Evolutionary conservation across 2,888 invertebrate genomes (phyloP).

Genomic region (Macrostomum cliftonense): DNA sequence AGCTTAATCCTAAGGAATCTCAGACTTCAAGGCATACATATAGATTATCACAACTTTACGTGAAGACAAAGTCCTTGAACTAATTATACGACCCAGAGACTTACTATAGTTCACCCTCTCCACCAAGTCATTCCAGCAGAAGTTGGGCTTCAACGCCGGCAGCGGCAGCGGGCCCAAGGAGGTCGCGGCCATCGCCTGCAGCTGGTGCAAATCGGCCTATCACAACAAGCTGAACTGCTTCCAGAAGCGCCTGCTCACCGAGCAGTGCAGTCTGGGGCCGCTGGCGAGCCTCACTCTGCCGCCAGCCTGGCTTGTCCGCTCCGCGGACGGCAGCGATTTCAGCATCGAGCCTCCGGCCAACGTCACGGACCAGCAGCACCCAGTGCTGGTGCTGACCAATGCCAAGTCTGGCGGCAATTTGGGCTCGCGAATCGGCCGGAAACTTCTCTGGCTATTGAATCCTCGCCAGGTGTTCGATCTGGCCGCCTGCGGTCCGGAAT

Average conservation of each 20-base stretch:
- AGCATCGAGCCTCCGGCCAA: no score
- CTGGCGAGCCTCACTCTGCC: conserved; percentile 74
- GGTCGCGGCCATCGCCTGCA: conserved; percentile 83
- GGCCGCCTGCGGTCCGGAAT: conserved; percentile 43
- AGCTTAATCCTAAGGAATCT: no score
- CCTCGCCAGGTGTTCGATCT: conserved; percentile 88
- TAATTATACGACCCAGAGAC: no score
- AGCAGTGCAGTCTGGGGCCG: conserved; percentile 61
- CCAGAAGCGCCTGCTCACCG: conserved; percentile 68
- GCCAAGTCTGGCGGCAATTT: conserved; percentile 96
- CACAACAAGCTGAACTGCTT: conserved; percentile 92
- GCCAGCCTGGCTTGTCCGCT: conserved; percentile 55
- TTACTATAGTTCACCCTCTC: no score
- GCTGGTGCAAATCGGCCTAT: conserved; percentile 90
- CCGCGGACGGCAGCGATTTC: no score
- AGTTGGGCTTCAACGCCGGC: conserved; percentile 21
- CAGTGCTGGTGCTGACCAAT: conserved; percentile 74
- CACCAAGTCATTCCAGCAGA: conserved; percentile 17
- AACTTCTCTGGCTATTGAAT: conserved; percentile 91
- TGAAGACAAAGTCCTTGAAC: no score
- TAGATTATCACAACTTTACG: no score
- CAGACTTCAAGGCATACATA: no score
- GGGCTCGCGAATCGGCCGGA: conserved; percentile 77
- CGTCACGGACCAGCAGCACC: conserved; percentile 3
- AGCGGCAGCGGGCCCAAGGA: no score